Conservation (phyloP, 2,113 vertebrate species). For the Serinus canaria region DNA sequence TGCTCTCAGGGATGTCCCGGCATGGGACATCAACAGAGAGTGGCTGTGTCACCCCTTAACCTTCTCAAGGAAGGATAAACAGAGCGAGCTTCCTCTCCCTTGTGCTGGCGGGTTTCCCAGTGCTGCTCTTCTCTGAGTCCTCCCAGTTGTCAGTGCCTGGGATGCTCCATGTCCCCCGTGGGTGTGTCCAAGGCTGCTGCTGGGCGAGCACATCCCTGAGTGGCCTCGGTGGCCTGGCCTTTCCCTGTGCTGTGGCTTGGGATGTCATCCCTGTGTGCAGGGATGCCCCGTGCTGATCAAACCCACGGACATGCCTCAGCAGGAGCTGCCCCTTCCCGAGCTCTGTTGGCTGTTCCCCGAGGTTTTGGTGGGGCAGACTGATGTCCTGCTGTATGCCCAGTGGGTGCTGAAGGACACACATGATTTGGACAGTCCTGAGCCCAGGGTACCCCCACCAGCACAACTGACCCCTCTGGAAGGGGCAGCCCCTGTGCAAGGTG, state of each 20-base stretch:
- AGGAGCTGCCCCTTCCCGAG: neutral
- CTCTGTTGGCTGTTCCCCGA: rapidly evolving
- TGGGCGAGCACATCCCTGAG: neutral
- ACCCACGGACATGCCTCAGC: rapidly evolving
- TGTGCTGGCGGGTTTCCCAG: conserved; percentile 26
- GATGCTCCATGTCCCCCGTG: neutral
- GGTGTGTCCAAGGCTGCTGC: neutral
- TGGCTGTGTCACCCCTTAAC: neutral
- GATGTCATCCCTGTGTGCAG: rapidly evolving
- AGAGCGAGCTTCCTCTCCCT: conserved; percentile 34
- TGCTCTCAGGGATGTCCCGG: neutral
- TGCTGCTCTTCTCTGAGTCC: neutral
- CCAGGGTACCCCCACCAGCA: rapidly evolving
- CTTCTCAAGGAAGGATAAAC: conserved; percentile 38
- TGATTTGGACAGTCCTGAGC: neutral
- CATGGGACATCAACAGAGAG: neutral
- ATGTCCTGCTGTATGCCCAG: neutral
- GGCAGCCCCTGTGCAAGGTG: rapidly evolving
- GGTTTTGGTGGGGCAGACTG: neutral
- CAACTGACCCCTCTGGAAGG: neutral
- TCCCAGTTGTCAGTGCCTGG: neutral
- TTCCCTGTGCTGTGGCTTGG: neutral
- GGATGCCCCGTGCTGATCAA: neutral
- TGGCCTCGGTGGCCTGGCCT: rapidly evolving
- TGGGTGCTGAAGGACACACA: neutral